Evolutionary conservation across 1,140 invertebrate species (phyloP).

Genomic region (Diorhabda carinulata): DNA sequence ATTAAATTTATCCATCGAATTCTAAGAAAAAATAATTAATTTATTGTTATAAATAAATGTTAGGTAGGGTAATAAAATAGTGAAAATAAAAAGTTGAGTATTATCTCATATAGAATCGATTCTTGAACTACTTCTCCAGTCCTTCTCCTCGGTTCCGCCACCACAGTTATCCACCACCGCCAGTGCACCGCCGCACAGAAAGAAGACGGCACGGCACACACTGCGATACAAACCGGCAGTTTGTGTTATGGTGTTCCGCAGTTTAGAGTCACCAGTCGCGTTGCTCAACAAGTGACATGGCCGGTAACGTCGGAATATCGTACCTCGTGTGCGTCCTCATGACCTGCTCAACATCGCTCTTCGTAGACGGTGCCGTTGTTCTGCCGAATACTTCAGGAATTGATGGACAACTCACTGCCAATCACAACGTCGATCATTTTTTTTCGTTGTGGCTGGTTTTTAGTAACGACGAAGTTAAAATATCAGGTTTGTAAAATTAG

Average conservation of each 20-base stretch:
- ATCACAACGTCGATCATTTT: constrained; percentile 51
- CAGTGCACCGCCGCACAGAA: constrained; percentile 10
- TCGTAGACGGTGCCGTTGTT: constrained; percentile 29
- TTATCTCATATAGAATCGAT: constrained; percentile 25
- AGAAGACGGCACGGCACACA: constrained; percentile 27
- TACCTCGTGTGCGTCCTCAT: constrained; percentile 23
- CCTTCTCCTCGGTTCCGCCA: neutral
- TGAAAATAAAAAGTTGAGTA: too few relatives aligned
- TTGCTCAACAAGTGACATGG: constrained; percentile 17
- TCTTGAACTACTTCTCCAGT: constrained; percentile 25
- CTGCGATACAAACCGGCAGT: constrained; percentile 16
- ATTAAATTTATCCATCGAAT: too few relatives aligned
- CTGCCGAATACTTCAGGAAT: constrained; percentile 53
- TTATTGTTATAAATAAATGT: too few relatives aligned
- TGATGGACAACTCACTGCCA: constrained; percentile 50
- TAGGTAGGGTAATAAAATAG: too few relatives aligned
- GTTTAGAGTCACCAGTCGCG: constrained; percentile 8
- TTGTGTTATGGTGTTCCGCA: constrained; percentile 27
- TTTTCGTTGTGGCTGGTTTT: constrained; percentile 55
- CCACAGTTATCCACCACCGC: neutral
- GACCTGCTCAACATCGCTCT: constrained; percentile 26
- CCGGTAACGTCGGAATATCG: constrained; percentile 23
- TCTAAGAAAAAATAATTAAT: too few relatives aligned
- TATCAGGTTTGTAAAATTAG: constrained; percentile 47
- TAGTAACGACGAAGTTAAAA: constrained; percentile 52